phyloP scores from a whole-genome alignment of 2,888 invertebrate genomes.

The Ligdia adustata region DNA sequence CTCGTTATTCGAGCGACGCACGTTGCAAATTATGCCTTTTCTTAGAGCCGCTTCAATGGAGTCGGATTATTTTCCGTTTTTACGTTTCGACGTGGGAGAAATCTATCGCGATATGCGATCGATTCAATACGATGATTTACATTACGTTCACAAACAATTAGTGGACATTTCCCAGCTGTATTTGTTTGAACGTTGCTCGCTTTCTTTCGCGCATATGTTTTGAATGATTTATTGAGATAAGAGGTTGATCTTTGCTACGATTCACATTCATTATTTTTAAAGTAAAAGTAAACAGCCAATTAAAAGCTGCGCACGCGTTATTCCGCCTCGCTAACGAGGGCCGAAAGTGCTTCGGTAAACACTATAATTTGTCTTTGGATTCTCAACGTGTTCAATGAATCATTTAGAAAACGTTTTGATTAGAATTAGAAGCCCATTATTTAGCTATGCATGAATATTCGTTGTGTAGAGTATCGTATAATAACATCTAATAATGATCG shows the following conservation, averaged over 20 bases:
- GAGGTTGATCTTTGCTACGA: constrained; percentile 54
- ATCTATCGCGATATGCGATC: constrained; percentile 41
- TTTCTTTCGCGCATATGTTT: constrained; percentile 60
- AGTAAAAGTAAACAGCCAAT: constrained; percentile 68
- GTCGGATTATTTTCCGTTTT: constrained; percentile 66
- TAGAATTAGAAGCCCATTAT: constrained; percentile 11
- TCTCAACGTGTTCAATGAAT: constrained; percentile 28
- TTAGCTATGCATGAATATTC: constrained; percentile 9
- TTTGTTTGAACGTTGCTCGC: constrained; percentile 48
- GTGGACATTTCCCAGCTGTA: constrained; percentile 22
- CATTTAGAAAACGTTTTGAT: constrained; percentile 19
- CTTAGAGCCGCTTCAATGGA: constrained; percentile 69
- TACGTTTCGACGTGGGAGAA: constrained; percentile 52
- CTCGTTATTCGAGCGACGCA: constrained; percentile 48
- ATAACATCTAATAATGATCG: constrained; percentile 1
- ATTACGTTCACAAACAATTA: constrained; percentile 29
- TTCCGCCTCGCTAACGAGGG: constrained; percentile 61
- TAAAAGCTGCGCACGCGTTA: constrained; percentile 61
- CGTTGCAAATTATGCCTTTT: constrained; percentile 58
- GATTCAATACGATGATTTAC: constrained; percentile 27
- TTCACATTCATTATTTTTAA: constrained; percentile 72
- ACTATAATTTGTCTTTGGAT: constrained; percentile 29
- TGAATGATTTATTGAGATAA: constrained; percentile 59
- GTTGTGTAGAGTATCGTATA: not conserved
- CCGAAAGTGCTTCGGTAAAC: constrained; percentile 62